Evolutionary conservation across 1,140 invertebrate genomes (phyloP).

Genomic region (Amphibalanus amphitrite): DNA sequence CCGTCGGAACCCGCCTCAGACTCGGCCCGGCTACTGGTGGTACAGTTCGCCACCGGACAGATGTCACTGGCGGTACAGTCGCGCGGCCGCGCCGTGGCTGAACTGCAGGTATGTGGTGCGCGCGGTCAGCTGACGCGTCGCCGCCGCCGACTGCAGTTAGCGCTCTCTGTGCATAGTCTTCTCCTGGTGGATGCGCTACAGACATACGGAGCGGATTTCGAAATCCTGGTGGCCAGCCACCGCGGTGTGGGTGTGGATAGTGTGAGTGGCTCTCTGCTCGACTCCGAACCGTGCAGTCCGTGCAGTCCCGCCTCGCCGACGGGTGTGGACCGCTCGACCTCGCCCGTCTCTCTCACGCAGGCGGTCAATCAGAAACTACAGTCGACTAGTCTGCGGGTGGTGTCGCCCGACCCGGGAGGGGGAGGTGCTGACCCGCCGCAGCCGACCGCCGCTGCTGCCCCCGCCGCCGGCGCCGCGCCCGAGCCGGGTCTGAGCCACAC

Average conservation of each 20-base stretch:
- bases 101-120: conserved; percentile 64
- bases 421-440: too few relatives aligned
- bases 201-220: conserved; percentile 86
- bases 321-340: conserved; percentile 29
- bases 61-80: conserved; percentile 66
- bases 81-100: conserved; percentile 59
- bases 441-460: too few relatives aligned
- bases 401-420: too few relatives aligned
- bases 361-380: conserved; percentile 33
- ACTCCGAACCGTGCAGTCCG: conserved; percentile 77
- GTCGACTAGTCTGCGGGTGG: too few relatives aligned
- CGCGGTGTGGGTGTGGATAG: conserved; percentile 58
- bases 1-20: conserved; percentile 15
- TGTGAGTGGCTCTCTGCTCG: conserved; percentile 72
- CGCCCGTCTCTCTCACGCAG: conserved; percentile 38
- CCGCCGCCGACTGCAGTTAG: conserved; percentile 49
- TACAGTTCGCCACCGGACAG: conserved; percentile 75
- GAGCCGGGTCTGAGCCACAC: not conserved
- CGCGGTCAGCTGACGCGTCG: conserved; percentile 51
- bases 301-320: conserved; percentile 46
- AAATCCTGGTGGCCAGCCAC: conserved; percentile 80
- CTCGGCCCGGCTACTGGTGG: conserved; percentile 48
- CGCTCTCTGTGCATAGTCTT: conserved; percentile 75
- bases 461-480: too few relatives aligned
- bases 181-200: conserved; percentile 85